These are phyloP conservation scores for Isoperla grammatica DNA, from an alignment of 2,888 invertebrate genomes.

Conservation along the genomic window DNA sequence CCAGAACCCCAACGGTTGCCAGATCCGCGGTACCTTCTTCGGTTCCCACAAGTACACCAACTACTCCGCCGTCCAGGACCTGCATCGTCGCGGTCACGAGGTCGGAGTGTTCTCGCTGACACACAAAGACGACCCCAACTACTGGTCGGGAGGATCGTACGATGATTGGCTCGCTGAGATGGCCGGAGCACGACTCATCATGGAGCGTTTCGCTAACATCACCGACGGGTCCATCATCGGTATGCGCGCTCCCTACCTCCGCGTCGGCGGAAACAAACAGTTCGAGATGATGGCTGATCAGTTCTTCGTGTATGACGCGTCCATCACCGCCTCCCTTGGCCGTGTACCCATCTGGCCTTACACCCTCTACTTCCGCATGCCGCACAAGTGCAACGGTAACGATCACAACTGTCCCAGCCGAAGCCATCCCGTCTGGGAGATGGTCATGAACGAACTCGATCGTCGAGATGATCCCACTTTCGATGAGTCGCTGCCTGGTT, in stretches of 20 bases:
- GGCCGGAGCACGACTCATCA: slow-evolving; percentile 83
- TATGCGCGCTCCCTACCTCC: slow-evolving; percentile 79
- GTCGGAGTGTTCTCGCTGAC: slow-evolving; percentile 88
- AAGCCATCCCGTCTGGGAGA: slow-evolving; percentile 92
- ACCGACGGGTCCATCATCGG: slow-evolving; percentile 88
- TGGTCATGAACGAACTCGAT: slow-evolving; percentile 93
- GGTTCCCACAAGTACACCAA: slow-evolving; percentile 90
- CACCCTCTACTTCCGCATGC: slow-evolving; percentile 94
- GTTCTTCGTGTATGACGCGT: slow-evolving; percentile 91
- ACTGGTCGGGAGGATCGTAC: slow-evolving; percentile 82
- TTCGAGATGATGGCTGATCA: slow-evolving; percentile 97
- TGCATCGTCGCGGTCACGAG: slow-evolving; percentile 86
- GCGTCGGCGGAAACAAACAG: slow-evolving; percentile 90
- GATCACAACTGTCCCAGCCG: slow-evolving; percentile 79
- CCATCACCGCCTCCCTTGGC: slow-evolving; percentile 82
- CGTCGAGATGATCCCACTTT: slow-evolving; percentile 90
- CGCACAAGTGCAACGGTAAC: slow-evolving; percentile 91
- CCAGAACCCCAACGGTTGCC: slow-evolving; percentile 84
- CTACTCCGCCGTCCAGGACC: slow-evolving; percentile 83
- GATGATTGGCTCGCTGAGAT: slow-evolving; percentile 93
- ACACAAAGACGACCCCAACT: slow-evolving; percentile 86
- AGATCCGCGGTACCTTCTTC: slow-evolving; percentile 85
- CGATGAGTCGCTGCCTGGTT: slow-evolving; percentile 89
- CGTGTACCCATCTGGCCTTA: slow-evolving; percentile 96
- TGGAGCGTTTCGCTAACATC: slow-evolving; percentile 86